phyloP scores from a whole-genome alignment of 2,888 invertebrate genomes.

The Antheraea yamamai region DNA sequence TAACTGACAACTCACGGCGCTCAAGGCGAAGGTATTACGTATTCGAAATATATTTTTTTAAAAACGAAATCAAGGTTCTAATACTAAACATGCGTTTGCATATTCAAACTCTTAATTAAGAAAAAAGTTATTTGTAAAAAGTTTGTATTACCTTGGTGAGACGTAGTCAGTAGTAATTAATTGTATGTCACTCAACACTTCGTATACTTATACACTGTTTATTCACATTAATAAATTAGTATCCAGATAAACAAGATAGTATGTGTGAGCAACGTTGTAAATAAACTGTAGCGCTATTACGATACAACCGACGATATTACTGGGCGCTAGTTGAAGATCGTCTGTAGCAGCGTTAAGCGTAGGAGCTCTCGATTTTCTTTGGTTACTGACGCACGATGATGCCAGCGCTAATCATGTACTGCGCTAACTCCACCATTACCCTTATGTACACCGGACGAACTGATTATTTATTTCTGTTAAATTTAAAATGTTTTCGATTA shows the following conservation, averaged over 20 bases:
- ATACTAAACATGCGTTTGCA: slow-evolving; percentile 5
- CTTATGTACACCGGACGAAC: not conserved
- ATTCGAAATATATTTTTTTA: slow-evolving; percentile 67
- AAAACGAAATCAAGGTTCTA: slow-evolving; percentile 70
- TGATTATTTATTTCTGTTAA: not conserved
- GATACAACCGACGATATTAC: slow-evolving; percentile 37
- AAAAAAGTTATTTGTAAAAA: not conserved
- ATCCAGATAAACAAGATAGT: slow-evolving; percentile 5
- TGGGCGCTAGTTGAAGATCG: slow-evolving; percentile 43
- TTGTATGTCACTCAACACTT: slow-evolving; percentile 3
- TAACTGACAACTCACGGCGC: slow-evolving; percentile 64
- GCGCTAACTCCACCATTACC: slow-evolving; percentile 22
- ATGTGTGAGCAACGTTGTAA: slow-evolving; percentile 18
- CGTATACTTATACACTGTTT: slow-evolving; percentile 3
- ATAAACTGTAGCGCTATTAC: slow-evolving; percentile 27
- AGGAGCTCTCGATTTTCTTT: slow-evolving; percentile 12
- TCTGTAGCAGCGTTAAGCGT: slow-evolving; percentile 29
- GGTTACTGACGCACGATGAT: slow-evolving; percentile 41
- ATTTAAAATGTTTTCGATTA: not conserved
- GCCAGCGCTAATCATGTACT: slow-evolving; percentile 37
- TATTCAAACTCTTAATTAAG: slow-evolving; percentile 20
- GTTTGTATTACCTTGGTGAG: slow-evolving; percentile 13
- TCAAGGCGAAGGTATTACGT: slow-evolving; percentile 76
- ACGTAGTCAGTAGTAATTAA: not conserved
- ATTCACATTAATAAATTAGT: slow-evolving; percentile 3